Conservation (phyloP, 2,888 invertebrate species). For the Sisyra nigra region DNA sequence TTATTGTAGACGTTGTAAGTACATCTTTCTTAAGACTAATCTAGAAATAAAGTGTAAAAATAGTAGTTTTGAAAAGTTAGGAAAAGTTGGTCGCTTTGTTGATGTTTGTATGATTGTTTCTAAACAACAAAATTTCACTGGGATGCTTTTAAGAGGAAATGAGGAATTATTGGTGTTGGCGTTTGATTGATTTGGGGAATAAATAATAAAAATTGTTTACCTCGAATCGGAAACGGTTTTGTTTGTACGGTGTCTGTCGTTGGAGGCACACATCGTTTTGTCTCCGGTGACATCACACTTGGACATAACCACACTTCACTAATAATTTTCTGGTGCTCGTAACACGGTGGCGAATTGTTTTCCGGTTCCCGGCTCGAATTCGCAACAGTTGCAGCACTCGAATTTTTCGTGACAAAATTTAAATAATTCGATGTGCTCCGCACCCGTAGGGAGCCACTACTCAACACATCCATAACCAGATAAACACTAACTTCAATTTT, state of each 20-base stretch:
- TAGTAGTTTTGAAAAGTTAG: no score
- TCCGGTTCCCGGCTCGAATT: background rate
- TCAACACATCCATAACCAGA: constrained; percentile 20
- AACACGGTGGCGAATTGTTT: background rate
- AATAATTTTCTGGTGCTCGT: constrained; percentile 9
- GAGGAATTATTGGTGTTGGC: constrained; percentile 4
- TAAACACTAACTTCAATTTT: constrained; percentile 3
- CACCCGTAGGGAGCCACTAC: constrained; percentile 24
- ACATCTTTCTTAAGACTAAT: no score
- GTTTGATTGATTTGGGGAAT: constrained; percentile 11
- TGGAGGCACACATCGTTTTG: constrained; percentile 51
- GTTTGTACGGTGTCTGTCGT: constrained; percentile 76
- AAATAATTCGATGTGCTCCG: constrained; percentile 17
- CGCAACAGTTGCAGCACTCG: background rate
- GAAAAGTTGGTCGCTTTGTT: no score
- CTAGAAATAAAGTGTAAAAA: no score
- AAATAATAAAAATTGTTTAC: constrained; percentile 29
- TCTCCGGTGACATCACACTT: constrained; percentile 55
- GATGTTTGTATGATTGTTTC: no score
- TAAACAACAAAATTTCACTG: no score
- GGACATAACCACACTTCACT: constrained; percentile 33
- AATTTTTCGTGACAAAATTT: constrained; percentile 2
- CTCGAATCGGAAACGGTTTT: constrained; percentile 76
- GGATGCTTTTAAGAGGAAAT: no score
- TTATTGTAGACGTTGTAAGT: no score